Base-by-base conservation (phyloP, 2,888 invertebrate genomes). In the Latheticus oryzae region DNA sequence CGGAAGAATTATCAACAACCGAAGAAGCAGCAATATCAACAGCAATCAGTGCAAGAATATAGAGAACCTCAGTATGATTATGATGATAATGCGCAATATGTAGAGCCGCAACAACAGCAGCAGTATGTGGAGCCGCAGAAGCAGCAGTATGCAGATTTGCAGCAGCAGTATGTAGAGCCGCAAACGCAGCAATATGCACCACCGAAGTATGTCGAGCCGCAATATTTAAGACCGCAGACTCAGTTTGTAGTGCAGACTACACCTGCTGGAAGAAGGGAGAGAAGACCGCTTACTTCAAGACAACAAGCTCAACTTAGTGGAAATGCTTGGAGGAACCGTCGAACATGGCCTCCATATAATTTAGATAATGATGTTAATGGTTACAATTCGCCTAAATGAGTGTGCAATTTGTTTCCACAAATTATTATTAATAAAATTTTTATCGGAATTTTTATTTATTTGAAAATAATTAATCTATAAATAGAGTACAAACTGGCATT, bases 281-380 rank as follows among this genome's bases (percentile, higher is more conserved):
- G 15, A 12, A 21, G 23, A 15, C 15, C 24, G 4, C 5, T n/a
- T 35, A n/a, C 26, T 2, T 8, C 21, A 11, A 30, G 47, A 24
- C 45, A 48, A 15, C 58, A 59, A 38, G 33, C 33, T 11, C 21
- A 24, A n/a, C 13, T 24, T 1, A 62, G 57, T 32, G 52, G 65
- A 33, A 64, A 62, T 2, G 54, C 58, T n/a, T 59, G 13, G 8
- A 56, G 66, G 16, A 45, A 43, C 5, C 55, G 57, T 32, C 60
- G 62, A 32, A 48, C 48, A 5, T 50, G 60, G 17, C 65, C 63
- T 12, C 42, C 52, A 8, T 26, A 42, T 26, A 30, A 58, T 3
- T 58, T 59, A 19, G 38, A 59, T 7, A 70, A 70, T 52, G 66
- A 66, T 19, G 61, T 68, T n/a, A n/a, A n/a, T n/a, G n/a, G n/a